These are phyloP conservation scores for Apocrypta bakeri DNA, from an alignment of 1,140 invertebrate species.

Conservation along the genomic window DNA sequence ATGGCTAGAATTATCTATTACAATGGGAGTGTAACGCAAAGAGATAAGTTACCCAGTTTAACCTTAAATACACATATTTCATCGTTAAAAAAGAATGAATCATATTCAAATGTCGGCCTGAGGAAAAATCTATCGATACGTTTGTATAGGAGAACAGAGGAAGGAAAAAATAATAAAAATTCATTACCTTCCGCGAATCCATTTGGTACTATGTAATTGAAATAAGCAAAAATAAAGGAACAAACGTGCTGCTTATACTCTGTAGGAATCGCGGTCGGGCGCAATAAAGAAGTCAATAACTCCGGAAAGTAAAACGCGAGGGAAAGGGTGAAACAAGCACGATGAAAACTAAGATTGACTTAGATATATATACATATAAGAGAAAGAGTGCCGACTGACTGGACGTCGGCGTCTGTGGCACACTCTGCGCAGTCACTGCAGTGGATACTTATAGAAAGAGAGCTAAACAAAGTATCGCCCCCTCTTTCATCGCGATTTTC, in stretches of 20 bases:
- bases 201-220: neutral
- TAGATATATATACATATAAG: neutral
- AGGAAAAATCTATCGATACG: too few species aligned
- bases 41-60: neutral
- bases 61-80: neutral
- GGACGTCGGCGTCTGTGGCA: neutral
- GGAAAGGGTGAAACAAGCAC: neutral
- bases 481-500: neutral
- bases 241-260: neutral
- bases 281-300: conserved; percentile 29
- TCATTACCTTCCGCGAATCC: conserved; percentile 34
- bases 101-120: too few species aligned
- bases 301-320: conserved; percentile 11
- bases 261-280: neutral
- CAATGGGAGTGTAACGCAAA: neutral
- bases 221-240: neutral
- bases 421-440: too few species aligned
- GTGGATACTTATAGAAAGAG: neutral
- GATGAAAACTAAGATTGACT: neutral
- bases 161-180: neutral
- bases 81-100: neutral
- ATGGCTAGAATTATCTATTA: neutral
- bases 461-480: neutral
- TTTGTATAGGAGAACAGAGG: too few species aligned
- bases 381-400: neutral